Evolutionary conservation across 2,113 vertebrate genomes (phyloP), one percentile per base, ranked within the genome.

Genomic region (Charina bottae): DNA sequence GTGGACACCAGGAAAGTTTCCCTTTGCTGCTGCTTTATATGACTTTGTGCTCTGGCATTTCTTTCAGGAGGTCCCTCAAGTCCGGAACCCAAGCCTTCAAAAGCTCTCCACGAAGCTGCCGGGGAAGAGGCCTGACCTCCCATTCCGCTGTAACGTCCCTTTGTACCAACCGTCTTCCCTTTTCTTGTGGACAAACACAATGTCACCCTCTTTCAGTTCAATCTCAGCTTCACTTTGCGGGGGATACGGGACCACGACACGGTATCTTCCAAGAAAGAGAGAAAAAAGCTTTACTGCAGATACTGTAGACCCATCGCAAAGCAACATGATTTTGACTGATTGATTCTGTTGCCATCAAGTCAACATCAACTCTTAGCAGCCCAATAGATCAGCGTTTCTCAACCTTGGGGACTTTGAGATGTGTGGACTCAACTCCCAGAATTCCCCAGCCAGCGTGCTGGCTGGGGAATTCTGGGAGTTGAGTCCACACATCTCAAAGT

Each of bases 71-170:
- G 85, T 92, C 94, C 24, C 90, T 93, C 12, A 84, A 90, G 93
- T n/a, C 68, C 84, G 86, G 83, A 54, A 53, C n/a, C 0, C 0
- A 1, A 6, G 0, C 59, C 94, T 95, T 99, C 97, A 99, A 97
- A 99, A 99, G 96, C 98, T 99, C 97, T 99, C 99, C 0, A 99
- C 99, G 33, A 99, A 99, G 98, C 99, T 99, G 91, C 99, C 99
- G 0, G 99, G 99, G 94, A 99, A 99, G 93, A 99, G 98, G 58
- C 99, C 99, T 0, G 99, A 99, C 96, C 98, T 98, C 87, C 99
- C 99, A 0, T 98, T 99, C 92, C 99, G 98, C 97, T 99, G 99
- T 95, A 99, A 97, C 0, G 99, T 99, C 93, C 99, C 99, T 96
- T 99, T 99, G 97, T 98, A 99, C 99, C 99, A 99, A 96, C 99